Evolutionary conservation across 2,797 vertebrate genomes (phyloP), one percentile per base, ranked within the genome.

Genomic region (Discoglossus pictus): DNA sequence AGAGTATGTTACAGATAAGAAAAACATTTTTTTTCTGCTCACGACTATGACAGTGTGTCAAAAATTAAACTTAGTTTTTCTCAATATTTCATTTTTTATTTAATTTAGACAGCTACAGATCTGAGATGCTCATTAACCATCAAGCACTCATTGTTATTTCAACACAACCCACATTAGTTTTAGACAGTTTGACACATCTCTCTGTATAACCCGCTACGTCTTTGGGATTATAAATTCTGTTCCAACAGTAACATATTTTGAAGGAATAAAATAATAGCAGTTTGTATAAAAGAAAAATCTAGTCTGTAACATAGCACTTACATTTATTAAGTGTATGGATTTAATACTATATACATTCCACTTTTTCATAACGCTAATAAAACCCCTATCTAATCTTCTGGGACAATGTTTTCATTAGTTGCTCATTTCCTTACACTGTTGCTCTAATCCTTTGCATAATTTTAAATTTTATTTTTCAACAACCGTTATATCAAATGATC

Each of bases 381-480:
- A 40, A 34, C 8, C 36, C 20, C 20, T 20, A 58, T 16, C 23
- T 10, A 39, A 11, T 23, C 13, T 25, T 25, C 13, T 13, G 13
- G 15, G 52, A 24, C n/a, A 63, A 20, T 50, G 68, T 63, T 70
- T 70, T 51, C 36, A 68, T 70, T 70, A 70, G 36, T 50, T 4
- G 43, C 36, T 68, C 43, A 31, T 18, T 43, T 53, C 35, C 21
- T 24, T 56, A 44, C 51, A 61, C 25, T 70, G 16, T 52, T 58
- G 43, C 56, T 69, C 34, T 56, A 27, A 62, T 58, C 52, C 18
- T 15, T 31, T 70, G 59, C 67, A 70, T 61, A 70, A 63, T 70
- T 42, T 63, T 63, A 56, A 62, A 50, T 63, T 42, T 64, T 70
- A 25, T 58, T 70, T 70, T 59, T 43, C 25, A 43, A 70, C 35